phyloP scores from a whole-genome alignment of 1,140 invertebrate genomes.

The Rhopalosiphum maidis region DNA sequence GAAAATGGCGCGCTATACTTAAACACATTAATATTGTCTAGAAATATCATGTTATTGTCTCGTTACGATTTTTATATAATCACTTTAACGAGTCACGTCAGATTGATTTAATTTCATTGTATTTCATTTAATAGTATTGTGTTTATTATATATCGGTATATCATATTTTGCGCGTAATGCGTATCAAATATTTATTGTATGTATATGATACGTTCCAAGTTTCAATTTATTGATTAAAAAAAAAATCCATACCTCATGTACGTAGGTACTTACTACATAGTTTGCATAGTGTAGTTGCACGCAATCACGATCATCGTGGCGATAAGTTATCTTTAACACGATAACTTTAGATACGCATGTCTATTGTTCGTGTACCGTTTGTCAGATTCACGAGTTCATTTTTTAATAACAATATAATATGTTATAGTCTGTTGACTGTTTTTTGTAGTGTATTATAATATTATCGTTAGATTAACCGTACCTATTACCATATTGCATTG shows the following conservation, averaged over 20 bases:
- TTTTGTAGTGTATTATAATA: too few relatives aligned
- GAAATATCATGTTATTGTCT: neutral
- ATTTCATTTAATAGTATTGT: neutral
- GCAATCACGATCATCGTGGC: neutral
- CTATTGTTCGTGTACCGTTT: neutral
- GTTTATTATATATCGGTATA: neutral
- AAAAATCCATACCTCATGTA: neutral
- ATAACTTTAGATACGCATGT: neutral
- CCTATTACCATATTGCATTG: too few relatives aligned
- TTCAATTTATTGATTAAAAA: neutral
- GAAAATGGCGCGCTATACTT: neutral
- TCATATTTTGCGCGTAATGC: neutral
- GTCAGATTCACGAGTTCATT: neutral
- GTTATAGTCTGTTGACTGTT: too few relatives aligned
- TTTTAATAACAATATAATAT: too few relatives aligned
- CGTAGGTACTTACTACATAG: too few relatives aligned
- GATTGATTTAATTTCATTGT: neutral
- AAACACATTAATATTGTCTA: too few relatives aligned
- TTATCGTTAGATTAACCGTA: too few relatives aligned
- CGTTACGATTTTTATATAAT: neutral
- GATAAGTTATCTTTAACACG: neutral
- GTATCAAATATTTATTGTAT: neutral
- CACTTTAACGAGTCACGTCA: neutral
- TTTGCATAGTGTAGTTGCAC: neutral
- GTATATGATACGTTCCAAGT: neutral